A percentile compares a stretch with the other conserved stretches of the same genome.
phyloP scores from a whole-genome alignment of 2,888 invertebrate genomes.

The Nematopogon swammerdamellus region DNA sequence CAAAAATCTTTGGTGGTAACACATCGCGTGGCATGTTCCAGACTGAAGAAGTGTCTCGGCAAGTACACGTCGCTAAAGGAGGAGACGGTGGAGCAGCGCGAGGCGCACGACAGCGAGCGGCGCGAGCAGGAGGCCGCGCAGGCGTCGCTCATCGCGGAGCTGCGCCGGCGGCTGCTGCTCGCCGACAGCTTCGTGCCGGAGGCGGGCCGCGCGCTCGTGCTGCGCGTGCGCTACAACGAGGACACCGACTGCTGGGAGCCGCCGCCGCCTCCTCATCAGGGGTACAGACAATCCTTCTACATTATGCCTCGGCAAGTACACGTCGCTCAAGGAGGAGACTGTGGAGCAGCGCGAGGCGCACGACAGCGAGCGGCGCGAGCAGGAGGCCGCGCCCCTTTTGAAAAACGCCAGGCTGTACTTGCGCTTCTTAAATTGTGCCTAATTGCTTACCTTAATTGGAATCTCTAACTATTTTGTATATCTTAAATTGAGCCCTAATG shows the following conservation, averaged over 20 bases:
- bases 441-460: no score
- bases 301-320: constrained; percentile 76
- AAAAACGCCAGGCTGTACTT: no score
- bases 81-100: constrained; percentile 53
- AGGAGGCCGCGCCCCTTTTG: constrained; percentile 70
- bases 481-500: no score
- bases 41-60: constrained; percentile 85
- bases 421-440: no score
- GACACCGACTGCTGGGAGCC: constrained; percentile 33
- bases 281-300: no score
- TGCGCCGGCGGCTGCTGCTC: constrained; percentile 83
- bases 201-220: constrained; percentile 29
- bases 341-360: constrained; percentile 71
- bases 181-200: constrained; percentile 88
- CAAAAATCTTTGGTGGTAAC: no score
- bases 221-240: constrained; percentile 29
- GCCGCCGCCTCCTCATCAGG: constrained; percentile 18
- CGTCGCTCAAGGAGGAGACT: constrained; percentile 52
- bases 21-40: no score
- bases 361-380: constrained; percentile 85
- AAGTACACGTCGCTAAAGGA: constrained; percentile 66
- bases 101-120: constrained; percentile 87
- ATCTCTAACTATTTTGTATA: no score
- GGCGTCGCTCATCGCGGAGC: constrained; percentile 85
- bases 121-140: constrained; percentile 89